phyloP scores from a whole-genome alignment of 2,888 invertebrate species.

The Agrenia bidenticulata region DNA sequence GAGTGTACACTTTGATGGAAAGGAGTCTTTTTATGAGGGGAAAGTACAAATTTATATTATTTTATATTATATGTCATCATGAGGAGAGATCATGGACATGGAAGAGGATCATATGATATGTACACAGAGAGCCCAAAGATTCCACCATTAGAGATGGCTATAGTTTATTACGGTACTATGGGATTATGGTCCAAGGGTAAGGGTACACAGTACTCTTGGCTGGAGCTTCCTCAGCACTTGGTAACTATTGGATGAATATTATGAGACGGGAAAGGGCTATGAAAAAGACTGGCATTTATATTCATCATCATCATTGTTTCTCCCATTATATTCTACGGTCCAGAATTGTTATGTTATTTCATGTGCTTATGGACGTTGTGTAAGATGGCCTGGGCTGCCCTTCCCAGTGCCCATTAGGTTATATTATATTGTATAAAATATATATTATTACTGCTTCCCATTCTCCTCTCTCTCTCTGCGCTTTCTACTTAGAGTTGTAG shows the following conservation, averaged over 20 bases:
- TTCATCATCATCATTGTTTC: conserved; percentile 46
- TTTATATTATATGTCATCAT: conserved; percentile 40
- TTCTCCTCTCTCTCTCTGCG: not conserved
- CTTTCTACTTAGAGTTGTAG: no score
- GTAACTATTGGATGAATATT: not conserved
- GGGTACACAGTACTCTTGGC: no score
- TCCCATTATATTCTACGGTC: conserved; percentile 37
- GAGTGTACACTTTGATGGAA: no score
- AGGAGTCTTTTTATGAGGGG: no score
- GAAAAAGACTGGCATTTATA: conserved; percentile 38
- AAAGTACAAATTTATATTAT: conserved; percentile 37
- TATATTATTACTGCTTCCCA: conserved; percentile 9
- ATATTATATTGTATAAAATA: conserved; percentile 24
- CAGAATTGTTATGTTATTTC: conserved; percentile 19
- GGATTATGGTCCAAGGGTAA: no score
- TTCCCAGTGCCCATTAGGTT: conserved; percentile 11
- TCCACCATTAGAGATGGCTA: no score
- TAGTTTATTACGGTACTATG: no score
- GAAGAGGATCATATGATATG: conserved; percentile 29
- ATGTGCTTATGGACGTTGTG: conserved; percentile 8
- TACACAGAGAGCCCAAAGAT: no score
- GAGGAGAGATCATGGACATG: conserved; percentile 16
- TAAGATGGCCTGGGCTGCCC: not conserved
- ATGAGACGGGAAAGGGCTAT: conserved; percentile 22
- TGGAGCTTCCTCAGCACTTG: no score